Conservation (phyloP, 2,888 invertebrate genomes). For the Sipha maydis region DNA sequence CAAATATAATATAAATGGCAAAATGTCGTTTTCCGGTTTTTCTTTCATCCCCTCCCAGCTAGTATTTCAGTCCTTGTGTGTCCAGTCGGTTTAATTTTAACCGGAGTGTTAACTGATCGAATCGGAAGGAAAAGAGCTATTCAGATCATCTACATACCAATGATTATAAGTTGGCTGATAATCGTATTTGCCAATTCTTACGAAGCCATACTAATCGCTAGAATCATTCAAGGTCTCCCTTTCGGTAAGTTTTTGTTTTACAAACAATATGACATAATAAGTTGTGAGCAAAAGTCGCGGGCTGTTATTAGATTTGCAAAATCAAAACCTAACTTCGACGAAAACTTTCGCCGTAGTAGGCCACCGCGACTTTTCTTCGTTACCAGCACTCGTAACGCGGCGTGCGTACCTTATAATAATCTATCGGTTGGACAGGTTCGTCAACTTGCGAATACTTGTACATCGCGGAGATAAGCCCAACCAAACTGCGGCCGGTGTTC, state of each 20-base stretch:
- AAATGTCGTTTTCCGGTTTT: background rate
- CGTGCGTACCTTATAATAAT: no score
- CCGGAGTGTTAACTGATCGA: conserved; percentile 48
- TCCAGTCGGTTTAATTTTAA: conserved; percentile 57
- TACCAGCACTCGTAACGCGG: no score
- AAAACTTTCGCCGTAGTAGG: no score
- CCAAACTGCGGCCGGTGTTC: conserved; percentile 26
- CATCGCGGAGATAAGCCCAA: conserved; percentile 56
- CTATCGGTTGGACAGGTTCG: background rate
- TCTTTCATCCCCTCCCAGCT: conserved; percentile 33
- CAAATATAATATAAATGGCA: no score
- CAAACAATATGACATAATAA: no score
- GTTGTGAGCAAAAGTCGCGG: no score
- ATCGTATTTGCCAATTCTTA: background rate
- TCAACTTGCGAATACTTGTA: conserved; percentile 44
- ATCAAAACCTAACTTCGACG: no score
- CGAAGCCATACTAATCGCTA: background rate
- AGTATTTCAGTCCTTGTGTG: conserved; percentile 48
- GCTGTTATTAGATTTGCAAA: no score
- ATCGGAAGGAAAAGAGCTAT: conserved; percentile 50
- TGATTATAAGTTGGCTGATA: conserved; percentile 53
- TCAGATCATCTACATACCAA: conserved; percentile 53
- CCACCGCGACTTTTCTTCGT: no score
- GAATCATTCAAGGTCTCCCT: conserved; percentile 4
- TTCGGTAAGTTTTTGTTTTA: background rate